These are phyloP conservation scores for Podiceps cristatus DNA, from an alignment of 2,113 vertebrate genomes.

Conservation along the genomic window DNA sequence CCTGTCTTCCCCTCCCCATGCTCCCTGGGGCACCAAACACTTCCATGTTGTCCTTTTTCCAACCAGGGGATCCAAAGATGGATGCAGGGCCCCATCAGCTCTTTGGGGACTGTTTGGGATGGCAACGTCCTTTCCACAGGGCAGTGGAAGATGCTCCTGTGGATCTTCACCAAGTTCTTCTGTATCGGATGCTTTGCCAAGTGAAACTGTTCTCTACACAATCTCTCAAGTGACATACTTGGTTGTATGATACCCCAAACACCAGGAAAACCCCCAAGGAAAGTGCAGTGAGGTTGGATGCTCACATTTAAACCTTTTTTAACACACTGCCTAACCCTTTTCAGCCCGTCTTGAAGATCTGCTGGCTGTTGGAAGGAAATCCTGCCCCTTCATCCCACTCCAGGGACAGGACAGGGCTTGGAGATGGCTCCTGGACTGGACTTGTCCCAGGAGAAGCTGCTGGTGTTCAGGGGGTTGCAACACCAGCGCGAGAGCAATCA, in stretches of 20 bases:
- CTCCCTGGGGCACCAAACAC: background rate
- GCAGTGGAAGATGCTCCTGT: accelerated
- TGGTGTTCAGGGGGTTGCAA: background rate
- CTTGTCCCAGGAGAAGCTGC: background rate
- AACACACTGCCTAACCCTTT: background rate
- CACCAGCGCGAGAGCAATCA: background rate
- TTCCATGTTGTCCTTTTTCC: background rate
- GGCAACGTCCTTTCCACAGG: accelerated
- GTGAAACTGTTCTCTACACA: background rate
- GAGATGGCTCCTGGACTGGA: background rate
- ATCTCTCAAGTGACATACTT: background rate
- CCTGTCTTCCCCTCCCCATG: background rate
- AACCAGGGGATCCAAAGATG: background rate
- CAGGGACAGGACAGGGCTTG: background rate
- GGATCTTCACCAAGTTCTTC: background rate
- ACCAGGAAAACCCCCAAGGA: background rate
- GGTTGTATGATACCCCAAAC: background rate
- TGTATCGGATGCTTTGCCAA: background rate
- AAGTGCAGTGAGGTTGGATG: background rate
- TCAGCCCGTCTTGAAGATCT: background rate
- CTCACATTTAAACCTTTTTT: background rate
- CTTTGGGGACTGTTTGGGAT: background rate
- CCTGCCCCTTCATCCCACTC: background rate
- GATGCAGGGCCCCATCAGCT: background rate
- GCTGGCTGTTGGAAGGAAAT: background rate